These are phyloP conservation scores for Pomacea maculata DNA, from an alignment of 1,140 invertebrate species.

Conservation along the genomic window DNA sequence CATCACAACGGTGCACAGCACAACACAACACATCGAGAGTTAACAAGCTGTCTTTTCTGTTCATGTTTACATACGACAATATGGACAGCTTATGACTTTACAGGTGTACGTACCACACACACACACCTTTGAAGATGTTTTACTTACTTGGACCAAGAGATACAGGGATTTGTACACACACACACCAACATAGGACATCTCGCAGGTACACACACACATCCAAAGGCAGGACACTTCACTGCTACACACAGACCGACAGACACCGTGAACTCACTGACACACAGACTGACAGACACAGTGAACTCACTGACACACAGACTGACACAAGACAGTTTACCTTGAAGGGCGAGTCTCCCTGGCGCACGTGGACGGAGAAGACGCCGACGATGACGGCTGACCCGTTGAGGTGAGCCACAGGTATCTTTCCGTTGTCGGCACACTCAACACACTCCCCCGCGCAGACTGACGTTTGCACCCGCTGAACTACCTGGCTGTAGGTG, in stretches of 20 bases:
- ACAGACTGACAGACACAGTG: background rate
- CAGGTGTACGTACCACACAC: background rate
- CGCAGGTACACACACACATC: background rate
- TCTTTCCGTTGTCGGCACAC: slow-evolving; percentile 36
- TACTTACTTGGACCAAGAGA: background rate
- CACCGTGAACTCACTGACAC: background rate
- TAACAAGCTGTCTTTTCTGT: too few species aligned
- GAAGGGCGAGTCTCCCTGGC: slow-evolving; percentile 37
- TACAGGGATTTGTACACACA: background rate
- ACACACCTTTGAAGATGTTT: background rate
- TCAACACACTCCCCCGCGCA: slow-evolving; percentile 40
- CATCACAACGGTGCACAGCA: too few species aligned
- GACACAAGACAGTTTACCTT: background rate
- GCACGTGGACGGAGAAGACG: slow-evolving; percentile 52
- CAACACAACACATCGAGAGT: too few species aligned
- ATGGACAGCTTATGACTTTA: too few species aligned
- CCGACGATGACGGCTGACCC: slow-evolving; percentile 50
- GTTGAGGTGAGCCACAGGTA: slow-evolving; percentile 40
- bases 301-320: background rate
- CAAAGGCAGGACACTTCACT: background rate
- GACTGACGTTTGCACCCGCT: slow-evolving; percentile 18
- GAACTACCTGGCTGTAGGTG: slow-evolving; percentile 1
- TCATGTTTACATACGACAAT: too few species aligned
- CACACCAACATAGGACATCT: slow-evolving; percentile 3
- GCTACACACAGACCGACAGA: background rate